phyloP scores from a whole-genome alignment of 2,888 invertebrate genomes.

The Thecocarcelia acutangulata region DNA sequence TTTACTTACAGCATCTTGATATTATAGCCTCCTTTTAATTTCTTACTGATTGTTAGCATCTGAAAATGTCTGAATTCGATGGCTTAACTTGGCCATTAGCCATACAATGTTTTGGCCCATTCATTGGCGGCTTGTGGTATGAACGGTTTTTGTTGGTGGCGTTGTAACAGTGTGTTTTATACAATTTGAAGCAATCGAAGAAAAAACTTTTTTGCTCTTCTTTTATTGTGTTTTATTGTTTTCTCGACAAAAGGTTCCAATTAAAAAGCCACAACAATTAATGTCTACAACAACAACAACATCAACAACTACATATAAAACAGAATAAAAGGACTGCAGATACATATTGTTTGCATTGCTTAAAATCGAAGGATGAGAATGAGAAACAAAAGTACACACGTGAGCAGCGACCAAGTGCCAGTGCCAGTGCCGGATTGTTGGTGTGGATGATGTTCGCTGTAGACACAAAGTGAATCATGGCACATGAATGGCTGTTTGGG shows the following conservation, averaged over 20 bases:
- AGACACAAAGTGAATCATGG: conserved; percentile 34
- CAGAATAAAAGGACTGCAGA: conserved; percentile 42
- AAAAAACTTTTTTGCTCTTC: conserved; percentile 53
- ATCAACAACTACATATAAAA: neutral
- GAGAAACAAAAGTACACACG: neutral
- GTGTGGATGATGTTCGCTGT: conserved; percentile 26
- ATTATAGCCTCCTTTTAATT: no score
- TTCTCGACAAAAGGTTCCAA: conserved; percentile 77
- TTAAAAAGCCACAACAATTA: conserved; percentile 80
- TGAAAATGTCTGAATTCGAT: conserved; percentile 4
- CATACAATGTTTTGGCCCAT: neutral
- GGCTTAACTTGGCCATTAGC: conserved; percentile 47
- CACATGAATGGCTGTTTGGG: conserved; percentile 10
- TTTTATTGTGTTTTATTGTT: conserved; percentile 74
- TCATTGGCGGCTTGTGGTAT: neutral
- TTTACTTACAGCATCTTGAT: no score
- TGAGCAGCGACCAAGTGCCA: conserved; percentile 45
- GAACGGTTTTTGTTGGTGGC: neutral
- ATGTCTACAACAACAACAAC: conserved; percentile 52
- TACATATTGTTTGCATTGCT: neutral
- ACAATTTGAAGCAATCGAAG: conserved; percentile 50
- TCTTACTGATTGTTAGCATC: no score
- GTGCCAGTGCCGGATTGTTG: conserved; percentile 54
- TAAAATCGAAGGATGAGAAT: conserved; percentile 2
- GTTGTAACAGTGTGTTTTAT: conserved; percentile 15